Evolutionary conservation across 2,888 invertebrate species (phyloP), one percentile per base, ranked within the genome.

Genomic region (Mesorhabditis belari): DNA sequence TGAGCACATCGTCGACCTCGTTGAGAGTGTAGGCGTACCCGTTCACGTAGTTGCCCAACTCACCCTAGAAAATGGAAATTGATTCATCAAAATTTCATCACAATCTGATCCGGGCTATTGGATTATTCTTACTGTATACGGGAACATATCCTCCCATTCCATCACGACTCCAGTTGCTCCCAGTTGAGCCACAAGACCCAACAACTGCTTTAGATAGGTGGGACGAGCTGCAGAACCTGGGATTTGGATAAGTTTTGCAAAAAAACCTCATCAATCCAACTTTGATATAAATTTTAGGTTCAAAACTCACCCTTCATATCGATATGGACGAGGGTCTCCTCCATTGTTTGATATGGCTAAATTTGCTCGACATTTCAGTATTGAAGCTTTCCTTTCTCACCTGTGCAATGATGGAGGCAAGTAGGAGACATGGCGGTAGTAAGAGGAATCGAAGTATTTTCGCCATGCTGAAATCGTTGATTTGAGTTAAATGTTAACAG

Each of bases 71-170:
- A n/a, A n/a, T n/a, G n/a, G n/a, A n/a, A n/a, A n/a, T n/a, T n/a
- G n/a, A n/a, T n/a, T n/a, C n/a, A n/a, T n/a, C n/a, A n/a, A n/a
- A n/a, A n/a, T n/a, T n/a, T n/a, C n/a, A n/a, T n/a, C n/a, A n/a
- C n/a, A n/a, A n/a, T n/a, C n/a, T n/a, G n/a, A n/a, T n/a, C n/a
- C 35, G 17, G 35, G 35, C 35, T 35, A 35, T 35, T 35, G n/a
- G 44, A n/a, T 17, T 17, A 35, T n/a, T 17, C 44, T 1, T n/a
- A 35, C 44, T 49, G 84, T 81, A 79, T 88, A 91, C 0, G 91
- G 90, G 81, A 91, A 91, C 88, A 89, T 90, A 75, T 91, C 91
- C 81, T 91, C 91, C 80, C 91, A 91, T 79, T 91, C 91, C 49
- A 91, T 84, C 5, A 91, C 82, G 12, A 91, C 77, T 0, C 89